Conservation (phyloP, 2,888 invertebrate genomes). For the Euproctis similis region DNA sequence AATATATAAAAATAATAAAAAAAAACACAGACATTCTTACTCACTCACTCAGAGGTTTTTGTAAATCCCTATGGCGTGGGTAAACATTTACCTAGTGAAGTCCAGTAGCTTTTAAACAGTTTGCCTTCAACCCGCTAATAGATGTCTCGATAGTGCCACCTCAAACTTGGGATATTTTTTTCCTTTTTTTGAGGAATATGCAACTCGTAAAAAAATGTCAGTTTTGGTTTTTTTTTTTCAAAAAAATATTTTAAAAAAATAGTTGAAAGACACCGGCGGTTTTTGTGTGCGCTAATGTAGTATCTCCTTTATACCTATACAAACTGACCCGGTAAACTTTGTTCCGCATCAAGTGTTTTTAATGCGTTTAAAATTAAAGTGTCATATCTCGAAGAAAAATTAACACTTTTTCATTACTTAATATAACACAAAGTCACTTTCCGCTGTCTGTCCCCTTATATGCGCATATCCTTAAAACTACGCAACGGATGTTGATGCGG, state of each 20-base stretch:
- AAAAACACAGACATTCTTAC: slow-evolving; percentile 5
- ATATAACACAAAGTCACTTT: too few species aligned
- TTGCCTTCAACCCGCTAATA: slow-evolving; percentile 59
- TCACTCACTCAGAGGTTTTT: slow-evolving; percentile 30
- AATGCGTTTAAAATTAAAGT: too few species aligned
- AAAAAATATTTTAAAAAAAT: slow-evolving; percentile 10
- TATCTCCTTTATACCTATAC: background rate
- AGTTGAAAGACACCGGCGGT: slow-evolving; percentile 16
- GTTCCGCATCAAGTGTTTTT: too few species aligned
- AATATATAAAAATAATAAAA: slow-evolving; percentile 15
- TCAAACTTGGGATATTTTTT: slow-evolving; percentile 29
- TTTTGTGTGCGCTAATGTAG: slow-evolving; percentile 25
- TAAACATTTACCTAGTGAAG: slow-evolving; percentile 64
- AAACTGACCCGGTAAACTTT: too few species aligned
- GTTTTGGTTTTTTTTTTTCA: too few species aligned
- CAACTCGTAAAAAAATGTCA: slow-evolving; percentile 23
- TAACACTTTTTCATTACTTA: too few species aligned
- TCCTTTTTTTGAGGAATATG: too few species aligned
- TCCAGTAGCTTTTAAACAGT: slow-evolving; percentile 71
- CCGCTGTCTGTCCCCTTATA: too few species aligned
- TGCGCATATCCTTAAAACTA: too few species aligned
- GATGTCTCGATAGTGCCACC: slow-evolving; percentile 49
- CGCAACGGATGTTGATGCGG: too few species aligned
- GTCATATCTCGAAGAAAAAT: too few species aligned
- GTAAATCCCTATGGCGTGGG: slow-evolving; percentile 30